Evolutionary conservation across 2,113 vertebrate species (phyloP).

Genomic region (Pseudolaguvia tuberculata): DNA sequence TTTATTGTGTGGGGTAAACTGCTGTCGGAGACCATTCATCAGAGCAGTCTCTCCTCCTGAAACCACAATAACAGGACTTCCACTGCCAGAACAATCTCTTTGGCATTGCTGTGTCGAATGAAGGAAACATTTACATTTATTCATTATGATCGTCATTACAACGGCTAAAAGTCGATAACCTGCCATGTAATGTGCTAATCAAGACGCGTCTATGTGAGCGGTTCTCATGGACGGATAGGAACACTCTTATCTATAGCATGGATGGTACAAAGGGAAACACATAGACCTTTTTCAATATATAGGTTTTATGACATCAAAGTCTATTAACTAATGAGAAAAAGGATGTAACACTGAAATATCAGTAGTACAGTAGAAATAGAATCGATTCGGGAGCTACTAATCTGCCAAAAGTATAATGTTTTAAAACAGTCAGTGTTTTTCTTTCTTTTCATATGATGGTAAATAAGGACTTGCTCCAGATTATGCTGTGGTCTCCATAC

Average conservation of each 20-base stretch:
- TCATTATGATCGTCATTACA: neutral
- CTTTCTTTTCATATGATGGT: no score
- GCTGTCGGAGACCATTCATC: neutral
- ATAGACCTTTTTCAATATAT: slow-evolving; percentile 16
- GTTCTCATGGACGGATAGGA: neutral
- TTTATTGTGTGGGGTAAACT: neutral
- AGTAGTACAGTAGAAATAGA: neutral
- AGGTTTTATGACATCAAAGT: no score
- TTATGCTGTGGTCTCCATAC: neutral
- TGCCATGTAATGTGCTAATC: neutral
- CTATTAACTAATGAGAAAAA: neutral
- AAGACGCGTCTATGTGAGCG: neutral
- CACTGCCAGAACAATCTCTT: neutral
- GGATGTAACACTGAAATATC: slow-evolving; percentile 2
- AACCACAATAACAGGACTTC: neutral
- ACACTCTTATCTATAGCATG: neutral
- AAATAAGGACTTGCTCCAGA: neutral
- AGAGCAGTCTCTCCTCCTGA: slow-evolving; percentile 3
- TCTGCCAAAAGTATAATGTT: neutral
- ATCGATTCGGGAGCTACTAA: neutral
- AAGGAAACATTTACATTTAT: neutral
- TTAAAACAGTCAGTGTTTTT: neutral
- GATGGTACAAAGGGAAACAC: slow-evolving; percentile 4
- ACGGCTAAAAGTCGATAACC: slow-evolving; percentile 1
- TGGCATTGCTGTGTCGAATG: neutral